A percentile compares a stretch with the other conserved stretches of the same genome.
Conservation (phyloP, 2,113 vertebrate genomes). For the Anser cygnoides region DNA sequence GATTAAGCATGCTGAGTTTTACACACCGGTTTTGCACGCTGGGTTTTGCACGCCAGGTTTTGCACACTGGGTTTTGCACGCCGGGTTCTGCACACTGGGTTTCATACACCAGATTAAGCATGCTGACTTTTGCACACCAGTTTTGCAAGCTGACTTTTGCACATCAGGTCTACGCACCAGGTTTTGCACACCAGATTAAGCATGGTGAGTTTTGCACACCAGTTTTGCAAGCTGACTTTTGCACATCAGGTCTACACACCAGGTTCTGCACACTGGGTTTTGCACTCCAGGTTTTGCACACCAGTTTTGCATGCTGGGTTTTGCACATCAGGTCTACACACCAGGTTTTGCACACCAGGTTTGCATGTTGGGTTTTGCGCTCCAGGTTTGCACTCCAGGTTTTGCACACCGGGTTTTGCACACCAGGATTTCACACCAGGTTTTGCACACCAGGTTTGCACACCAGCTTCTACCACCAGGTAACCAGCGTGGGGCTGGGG, state of each 20-base stretch:
- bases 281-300: accelerated
- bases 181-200: neutral
- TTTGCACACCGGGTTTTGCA: neutral
- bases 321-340: too few species aligned
- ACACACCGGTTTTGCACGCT: accelerated
- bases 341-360: neutral
- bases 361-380: neutral
- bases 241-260: too few species aligned
- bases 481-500: neutral
- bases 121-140: neutral
- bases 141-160: too few species aligned
- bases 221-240: too few species aligned
- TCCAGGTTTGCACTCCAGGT: accelerated
- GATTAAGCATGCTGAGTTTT: neutral
- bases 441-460: neutral
- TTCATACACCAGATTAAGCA: too few species aligned
- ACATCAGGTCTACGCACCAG: too few species aligned
- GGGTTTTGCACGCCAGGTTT: accelerated
- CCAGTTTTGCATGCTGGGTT: neutral
- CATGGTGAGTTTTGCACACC: neutral
- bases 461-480: accelerated
- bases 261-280: neutral
- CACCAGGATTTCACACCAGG: accelerated
- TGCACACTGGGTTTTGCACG: neutral
- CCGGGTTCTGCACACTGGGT: neutral